phyloP scores from a whole-genome alignment of 2,797 vertebrate genomes.

The Ara ararauna region DNA sequence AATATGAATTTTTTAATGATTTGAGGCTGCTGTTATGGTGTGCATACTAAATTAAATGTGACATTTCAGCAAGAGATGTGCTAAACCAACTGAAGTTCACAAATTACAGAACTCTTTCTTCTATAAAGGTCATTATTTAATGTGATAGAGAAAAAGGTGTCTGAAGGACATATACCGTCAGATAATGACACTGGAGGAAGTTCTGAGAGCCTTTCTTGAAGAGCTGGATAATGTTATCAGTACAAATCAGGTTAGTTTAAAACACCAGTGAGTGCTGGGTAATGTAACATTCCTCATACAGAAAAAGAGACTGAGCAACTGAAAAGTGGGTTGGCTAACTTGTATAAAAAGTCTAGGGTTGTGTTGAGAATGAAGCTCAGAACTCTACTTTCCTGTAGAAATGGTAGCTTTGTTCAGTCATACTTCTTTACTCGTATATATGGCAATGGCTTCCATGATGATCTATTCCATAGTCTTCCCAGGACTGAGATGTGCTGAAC shows the following conservation, averaged over 20 bases:
- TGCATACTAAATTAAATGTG: slow-evolving; percentile 39
- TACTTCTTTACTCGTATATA: not conserved
- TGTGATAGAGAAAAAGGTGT: not conserved
- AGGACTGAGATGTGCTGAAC: not conserved
- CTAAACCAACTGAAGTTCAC: slow-evolving; percentile 25
- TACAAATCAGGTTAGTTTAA: not conserved
- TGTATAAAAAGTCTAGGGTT: not conserved
- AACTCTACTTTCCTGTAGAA: not conserved
- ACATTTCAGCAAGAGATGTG: slow-evolving; percentile 32
- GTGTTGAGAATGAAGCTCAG: not conserved
- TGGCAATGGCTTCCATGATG: not conserved
- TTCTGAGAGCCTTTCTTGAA: not conserved
- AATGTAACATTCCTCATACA: not conserved
- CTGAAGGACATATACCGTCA: slow-evolving; percentile 5
- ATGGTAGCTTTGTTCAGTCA: not conserved
- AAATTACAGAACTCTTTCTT: not conserved
- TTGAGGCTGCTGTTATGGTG: not conserved
- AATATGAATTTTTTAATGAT: slow-evolving; percentile 34
- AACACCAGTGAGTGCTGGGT: not conserved
- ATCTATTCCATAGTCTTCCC: not conserved
- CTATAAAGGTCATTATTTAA: slow-evolving; percentile 40
- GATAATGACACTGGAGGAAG: not conserved
- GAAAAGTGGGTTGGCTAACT: not conserved
- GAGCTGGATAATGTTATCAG: not conserved
- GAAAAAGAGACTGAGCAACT: not conserved